Conservation (phyloP, 2,797 vertebrate genomes). For the Phyllotis vaccarum region DNA sequence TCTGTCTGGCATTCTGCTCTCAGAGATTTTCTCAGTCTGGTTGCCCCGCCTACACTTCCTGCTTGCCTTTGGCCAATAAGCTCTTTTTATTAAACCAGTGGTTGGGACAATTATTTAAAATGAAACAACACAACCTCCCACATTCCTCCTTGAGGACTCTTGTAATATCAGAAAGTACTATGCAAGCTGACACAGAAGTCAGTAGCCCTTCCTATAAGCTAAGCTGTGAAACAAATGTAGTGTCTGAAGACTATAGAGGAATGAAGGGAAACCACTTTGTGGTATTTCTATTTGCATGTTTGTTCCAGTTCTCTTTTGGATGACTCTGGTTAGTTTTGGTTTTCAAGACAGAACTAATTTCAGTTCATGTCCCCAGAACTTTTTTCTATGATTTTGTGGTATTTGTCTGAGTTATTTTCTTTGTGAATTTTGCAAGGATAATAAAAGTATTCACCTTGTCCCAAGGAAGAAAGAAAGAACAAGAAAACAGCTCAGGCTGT, state of each 20-base stretch:
- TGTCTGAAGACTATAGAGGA: background rate
- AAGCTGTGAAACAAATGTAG: background rate
- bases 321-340: background rate
- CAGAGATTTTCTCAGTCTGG: too few species aligned
- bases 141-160: background rate
- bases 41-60: too few species aligned
- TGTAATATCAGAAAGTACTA: background rate
- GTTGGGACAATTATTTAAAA: too few species aligned
- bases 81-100: too few species aligned
- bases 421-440: conserved; percentile 39
- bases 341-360: conserved; percentile 6
- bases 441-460: conserved; percentile 82
- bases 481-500: background rate
- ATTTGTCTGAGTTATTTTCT: conserved; percentile 35
- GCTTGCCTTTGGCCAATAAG: too few species aligned
- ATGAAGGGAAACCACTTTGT: background rate
- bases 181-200: background rate
- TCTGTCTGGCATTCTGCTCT: too few species aligned
- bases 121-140: too few species aligned
- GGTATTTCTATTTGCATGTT: background rate
- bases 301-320: background rate
- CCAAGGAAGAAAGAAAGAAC: background rate
- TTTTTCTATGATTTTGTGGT: conserved; percentile 30
- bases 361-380: conserved; percentile 45
- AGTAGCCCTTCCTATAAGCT: background rate